These are phyloP conservation scores for Pelodiscus sinensis DNA, from an alignment of 2,113 vertebrate species.

Conservation along the genomic window DNA sequence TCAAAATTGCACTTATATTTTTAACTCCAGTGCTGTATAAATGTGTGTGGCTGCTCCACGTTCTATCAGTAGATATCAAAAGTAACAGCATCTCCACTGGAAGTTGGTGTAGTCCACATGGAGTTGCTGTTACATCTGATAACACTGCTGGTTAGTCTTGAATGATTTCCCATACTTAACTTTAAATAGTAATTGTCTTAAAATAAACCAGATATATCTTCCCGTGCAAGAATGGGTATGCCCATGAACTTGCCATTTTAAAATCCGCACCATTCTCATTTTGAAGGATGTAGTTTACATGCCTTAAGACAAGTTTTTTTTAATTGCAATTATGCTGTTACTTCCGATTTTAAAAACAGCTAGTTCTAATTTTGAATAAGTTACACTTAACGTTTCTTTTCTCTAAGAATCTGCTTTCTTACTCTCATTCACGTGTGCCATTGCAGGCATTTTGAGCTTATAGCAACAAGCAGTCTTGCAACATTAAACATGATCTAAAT, in stretches of 20 bases:
- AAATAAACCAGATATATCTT: not conserved
- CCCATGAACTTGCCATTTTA: not conserved
- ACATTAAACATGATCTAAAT: not conserved
- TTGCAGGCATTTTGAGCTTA: slow-evolving; percentile 3
- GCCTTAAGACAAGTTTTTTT: not conserved
- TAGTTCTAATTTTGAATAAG: not conserved
- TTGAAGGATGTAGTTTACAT: fast-evolving
- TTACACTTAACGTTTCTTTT: not conserved
- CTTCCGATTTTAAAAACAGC: not conserved
- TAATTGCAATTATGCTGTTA: not conserved
- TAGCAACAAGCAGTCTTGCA: not conserved
- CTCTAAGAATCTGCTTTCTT: not conserved
- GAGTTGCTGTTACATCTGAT: slow-evolving; percentile 88
- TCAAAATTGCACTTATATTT: not conserved
- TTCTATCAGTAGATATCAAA: slow-evolving; percentile 75
- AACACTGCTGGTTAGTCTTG: slow-evolving; percentile 27
- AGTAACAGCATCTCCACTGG: slow-evolving; percentile 88
- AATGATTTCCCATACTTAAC: not conserved
- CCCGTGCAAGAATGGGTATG: not conserved
- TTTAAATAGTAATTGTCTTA: not conserved
- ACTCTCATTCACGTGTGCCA: not conserved
- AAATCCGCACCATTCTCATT: not conserved
- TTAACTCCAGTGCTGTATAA: not conserved
- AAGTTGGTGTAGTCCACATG: slow-evolving; percentile 80
- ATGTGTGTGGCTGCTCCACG: not conserved